Evolutionary conservation across 2,113 vertebrate species (phyloP).

Genomic region (Bucco capensis): DNA sequence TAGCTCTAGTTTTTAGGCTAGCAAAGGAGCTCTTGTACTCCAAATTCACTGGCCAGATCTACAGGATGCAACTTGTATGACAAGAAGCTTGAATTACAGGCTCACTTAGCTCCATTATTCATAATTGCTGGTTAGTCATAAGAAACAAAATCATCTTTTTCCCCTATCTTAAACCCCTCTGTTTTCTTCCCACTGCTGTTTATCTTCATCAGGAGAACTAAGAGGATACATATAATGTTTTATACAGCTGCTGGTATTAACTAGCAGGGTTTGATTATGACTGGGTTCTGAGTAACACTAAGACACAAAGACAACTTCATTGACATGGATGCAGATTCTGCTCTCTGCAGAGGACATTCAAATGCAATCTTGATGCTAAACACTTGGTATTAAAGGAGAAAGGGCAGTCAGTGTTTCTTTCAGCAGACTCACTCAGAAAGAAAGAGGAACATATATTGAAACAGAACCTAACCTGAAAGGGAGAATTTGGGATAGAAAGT

Average conservation of each 20-base stretch:
- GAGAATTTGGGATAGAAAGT: background rate
- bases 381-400: background rate
- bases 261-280: background rate
- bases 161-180: rapidly evolving
- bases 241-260: background rate
- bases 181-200: background rate
- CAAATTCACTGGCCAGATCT: background rate
- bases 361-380: background rate
- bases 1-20: background rate
- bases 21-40: background rate
- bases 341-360: background rate
- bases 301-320: background rate
- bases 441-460: background rate
- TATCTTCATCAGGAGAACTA: background rate
- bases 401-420: background rate
- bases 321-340: background rate
- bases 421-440: background rate
- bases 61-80: background rate
- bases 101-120: background rate
- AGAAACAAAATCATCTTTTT: background rate
- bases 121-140: background rate
- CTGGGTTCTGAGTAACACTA: background rate
- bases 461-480: background rate
- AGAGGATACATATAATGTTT: background rate
- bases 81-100: background rate